Base-by-base conservation (phyloP, 1,140 invertebrate species). In the Drosophila littoralis region DNA sequence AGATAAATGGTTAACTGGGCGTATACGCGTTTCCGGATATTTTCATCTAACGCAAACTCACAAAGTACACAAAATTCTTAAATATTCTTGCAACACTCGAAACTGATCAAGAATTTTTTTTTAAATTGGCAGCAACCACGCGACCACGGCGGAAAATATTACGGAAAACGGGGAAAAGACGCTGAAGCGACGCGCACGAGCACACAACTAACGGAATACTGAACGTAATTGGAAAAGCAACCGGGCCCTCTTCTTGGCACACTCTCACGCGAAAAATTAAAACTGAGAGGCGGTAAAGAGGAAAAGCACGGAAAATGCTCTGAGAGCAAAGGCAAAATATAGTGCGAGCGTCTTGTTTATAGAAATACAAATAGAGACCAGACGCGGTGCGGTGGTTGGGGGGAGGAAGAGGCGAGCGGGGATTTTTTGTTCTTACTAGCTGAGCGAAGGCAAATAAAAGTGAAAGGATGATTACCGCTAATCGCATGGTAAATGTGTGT, bases 171-270 rank as follows among this genome's bases (percentile, higher is more conserved):
- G 65, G 68, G 46, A 50, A 70, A 65, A 60, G 8, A 55, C 55
- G 59, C 64, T 32, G 43, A 57, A 65, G 59, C 77, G 81, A 84
- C 75, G 69, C 73, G 81, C 75, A 74, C 79, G 77, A 69, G 77
- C 79, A 89, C 84, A 79, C 83, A 86, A 88, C 79, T 76, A 77
- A 77, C 68, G 74, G 77, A 83, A 70, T 88, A 86, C 83, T 86
- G 63, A 88, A 88, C 22, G 22, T 28, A 28, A 28, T 28, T 76
- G 33, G 46, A 52, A 57, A 55, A 52, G 55, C 55, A 55, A 55
- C 42, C 60, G 50, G 32, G 33, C 57, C 7, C 42, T 57, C 32
- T 42, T 36, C 52, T 66, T 35, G 12, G 40, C 22, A 28, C 13
- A 54, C 76, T 48, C 72, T 75, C 75, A 68, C 67, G 77, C 77